phyloP scores from a whole-genome alignment of 2,113 vertebrate genomes.

The Corapipo altera region DNA sequence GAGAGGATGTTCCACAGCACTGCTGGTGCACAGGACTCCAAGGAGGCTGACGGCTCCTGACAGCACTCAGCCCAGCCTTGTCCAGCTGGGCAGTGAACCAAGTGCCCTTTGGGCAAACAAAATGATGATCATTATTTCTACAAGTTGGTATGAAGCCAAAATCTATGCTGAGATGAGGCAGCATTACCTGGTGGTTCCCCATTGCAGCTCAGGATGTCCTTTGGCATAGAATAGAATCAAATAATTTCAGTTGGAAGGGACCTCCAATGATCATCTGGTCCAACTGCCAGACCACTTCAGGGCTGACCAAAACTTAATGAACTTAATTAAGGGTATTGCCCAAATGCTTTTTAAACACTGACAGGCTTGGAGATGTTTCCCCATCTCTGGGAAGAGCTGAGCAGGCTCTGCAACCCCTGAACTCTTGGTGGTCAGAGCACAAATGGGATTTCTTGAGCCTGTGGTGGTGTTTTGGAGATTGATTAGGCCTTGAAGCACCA shows the following conservation, averaged over 20 bases:
- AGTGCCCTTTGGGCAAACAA: background rate
- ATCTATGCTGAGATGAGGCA: background rate
- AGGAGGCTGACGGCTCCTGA: accelerated
- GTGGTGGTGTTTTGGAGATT: background rate
- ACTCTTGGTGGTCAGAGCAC: background rate
- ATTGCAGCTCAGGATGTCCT: background rate
- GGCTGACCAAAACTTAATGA: background rate
- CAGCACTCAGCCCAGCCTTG: background rate
- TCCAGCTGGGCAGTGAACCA: background rate
- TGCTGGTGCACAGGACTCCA: accelerated
- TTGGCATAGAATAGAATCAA: background rate
- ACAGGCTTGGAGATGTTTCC: background rate
- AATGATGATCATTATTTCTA: background rate
- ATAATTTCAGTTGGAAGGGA: background rate
- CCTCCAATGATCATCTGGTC: background rate
- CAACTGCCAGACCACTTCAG: background rate
- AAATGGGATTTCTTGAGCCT: background rate
- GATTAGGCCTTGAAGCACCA: background rate
- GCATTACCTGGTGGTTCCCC: background rate
- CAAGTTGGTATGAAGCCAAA: background rate
- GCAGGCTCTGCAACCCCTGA: background rate
- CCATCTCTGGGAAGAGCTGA: background rate
- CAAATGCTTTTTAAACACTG: background rate
- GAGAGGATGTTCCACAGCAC: background rate
- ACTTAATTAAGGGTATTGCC: background rate